Evolutionary conservation across 2,888 invertebrate genomes (phyloP), one percentile per base, ranked within the genome.

Genomic region (Acanthococcus lagerstroemiae): DNA sequence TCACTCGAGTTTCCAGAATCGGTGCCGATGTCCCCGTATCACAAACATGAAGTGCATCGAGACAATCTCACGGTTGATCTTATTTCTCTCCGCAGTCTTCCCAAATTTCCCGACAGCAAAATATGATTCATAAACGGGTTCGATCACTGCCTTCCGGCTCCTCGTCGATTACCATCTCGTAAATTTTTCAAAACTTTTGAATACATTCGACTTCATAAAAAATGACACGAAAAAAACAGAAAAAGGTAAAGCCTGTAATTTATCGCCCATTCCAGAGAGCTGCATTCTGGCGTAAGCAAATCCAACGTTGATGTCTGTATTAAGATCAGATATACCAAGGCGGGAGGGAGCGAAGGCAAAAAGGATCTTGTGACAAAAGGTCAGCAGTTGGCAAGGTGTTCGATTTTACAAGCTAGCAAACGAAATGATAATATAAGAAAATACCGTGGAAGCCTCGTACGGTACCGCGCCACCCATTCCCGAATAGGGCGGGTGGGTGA

Each of bases 351-450:
- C 15, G 6, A 4, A 27, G 19, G 37, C 19, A n/a, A 30, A 9
- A 4, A 19, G n/a, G 21, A 30, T 30, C 9, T 21, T 27, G 30
- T 27, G 27, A 27, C 37, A 37, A 30, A 56, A 56, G 30, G 30
- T 27, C 56, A 56, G 19, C 21, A 22, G 56, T 45, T 45, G 46
- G 56, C 56, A 56, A 56, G 56, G 56, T 56, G 56, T 37, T 44
- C 37, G 37, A 37, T 56, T 56, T 56, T 27, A 30, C 27, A 37
- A 21, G 56, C 26, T 7, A 56, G 22, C 30, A 27, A 37, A 56
- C 7, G 30, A 55, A 55, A 15, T 4, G 7, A 27, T 2, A n/a
- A 19, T 5, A 27, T n/a, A 45, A 45, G 46, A n/a, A 45, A 15
- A 45, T 45, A 45, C 19, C 17, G 19, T 17, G 46, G 46, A 45